These are phyloP conservation scores for Torymus tubicola DNA, from an alignment of 2,888 invertebrate genomes.

Conservation along the genomic window DNA sequence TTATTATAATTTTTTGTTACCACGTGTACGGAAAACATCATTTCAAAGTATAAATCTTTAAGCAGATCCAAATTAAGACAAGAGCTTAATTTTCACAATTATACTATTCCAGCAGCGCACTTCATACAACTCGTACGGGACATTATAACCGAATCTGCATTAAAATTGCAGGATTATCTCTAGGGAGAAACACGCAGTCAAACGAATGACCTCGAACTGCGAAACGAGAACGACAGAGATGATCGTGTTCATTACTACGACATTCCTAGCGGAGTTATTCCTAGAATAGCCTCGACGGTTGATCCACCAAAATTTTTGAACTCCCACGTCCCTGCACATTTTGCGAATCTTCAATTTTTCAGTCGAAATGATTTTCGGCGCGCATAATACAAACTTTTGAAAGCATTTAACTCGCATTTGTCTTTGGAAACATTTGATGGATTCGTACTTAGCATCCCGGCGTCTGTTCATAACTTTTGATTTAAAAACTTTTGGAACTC, in stretches of 20 bases:
- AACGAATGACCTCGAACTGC: neutral
- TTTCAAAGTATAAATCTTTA: no score
- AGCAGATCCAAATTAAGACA: no score
- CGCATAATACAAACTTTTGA: neutral
- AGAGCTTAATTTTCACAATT: no score
- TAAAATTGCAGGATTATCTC: constrained; percentile 45
- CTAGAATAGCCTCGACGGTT: no score
- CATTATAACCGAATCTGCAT: constrained; percentile 37
- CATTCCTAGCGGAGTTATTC: neutral
- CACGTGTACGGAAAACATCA: no score
- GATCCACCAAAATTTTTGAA: no score
- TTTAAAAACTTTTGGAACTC: constrained; percentile 21
- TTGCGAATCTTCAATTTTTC: no score
- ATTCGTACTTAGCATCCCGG: neutral
- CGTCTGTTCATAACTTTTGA: constrained; percentile 20
- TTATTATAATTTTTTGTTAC: no score
- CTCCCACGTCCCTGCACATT: no score
- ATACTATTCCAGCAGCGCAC: neutral
- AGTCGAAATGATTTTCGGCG: no score
- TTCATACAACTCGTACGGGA: neutral
- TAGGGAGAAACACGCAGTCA: constrained; percentile 15
- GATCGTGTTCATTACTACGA: constrained; percentile 27
- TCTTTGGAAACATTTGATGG: neutral
- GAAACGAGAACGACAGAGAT: constrained; percentile 20
- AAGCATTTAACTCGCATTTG: constrained; percentile 4